Evolutionary conservation across 2,888 invertebrate species (phyloP).

Genomic region (Calameuta idolon): DNA sequence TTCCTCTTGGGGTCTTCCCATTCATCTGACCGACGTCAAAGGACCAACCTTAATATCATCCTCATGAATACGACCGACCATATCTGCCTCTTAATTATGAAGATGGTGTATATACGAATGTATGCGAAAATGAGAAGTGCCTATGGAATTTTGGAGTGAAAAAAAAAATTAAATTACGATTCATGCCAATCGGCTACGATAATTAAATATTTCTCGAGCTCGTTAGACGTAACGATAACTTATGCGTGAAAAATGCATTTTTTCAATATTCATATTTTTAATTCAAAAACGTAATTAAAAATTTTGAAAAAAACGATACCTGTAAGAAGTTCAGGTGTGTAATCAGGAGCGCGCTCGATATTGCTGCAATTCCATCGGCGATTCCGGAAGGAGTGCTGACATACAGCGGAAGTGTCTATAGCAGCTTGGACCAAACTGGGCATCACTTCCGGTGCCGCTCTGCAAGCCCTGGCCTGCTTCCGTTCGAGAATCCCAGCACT

Average conservation of each 20-base stretch:
- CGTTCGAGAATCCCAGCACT: slow-evolving; percentile 71
- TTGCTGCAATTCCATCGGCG: slow-evolving; percentile 89
- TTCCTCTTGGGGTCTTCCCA: slow-evolving; percentile 40
- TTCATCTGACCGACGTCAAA: slow-evolving; percentile 25
- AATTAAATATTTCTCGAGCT: neutral
- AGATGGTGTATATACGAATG: neutral
- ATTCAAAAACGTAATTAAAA: neutral
- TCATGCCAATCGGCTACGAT: neutral
- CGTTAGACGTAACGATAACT: neutral
- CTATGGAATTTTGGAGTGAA: neutral
- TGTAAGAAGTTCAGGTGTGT: slow-evolving; percentile 81
- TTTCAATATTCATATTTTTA: neutral
- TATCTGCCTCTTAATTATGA: neutral
- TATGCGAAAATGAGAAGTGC: neutral
- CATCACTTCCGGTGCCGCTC: slow-evolving; percentile 78
- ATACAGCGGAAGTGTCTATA: slow-evolving; percentile 75
- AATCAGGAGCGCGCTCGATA: slow-evolving; percentile 77
- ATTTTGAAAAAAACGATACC: slow-evolving; percentile 68
- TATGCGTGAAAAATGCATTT: neutral
- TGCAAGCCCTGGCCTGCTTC: slow-evolving; percentile 75
- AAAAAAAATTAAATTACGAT: neutral
- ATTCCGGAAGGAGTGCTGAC: slow-evolving; percentile 78
- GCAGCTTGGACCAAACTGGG: slow-evolving; percentile 82
- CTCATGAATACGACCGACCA: neutral
- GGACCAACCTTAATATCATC: neutral